phyloP scores from a whole-genome alignment of 2,888 invertebrate genomes.

The Dorcus parallelipipedus region DNA sequence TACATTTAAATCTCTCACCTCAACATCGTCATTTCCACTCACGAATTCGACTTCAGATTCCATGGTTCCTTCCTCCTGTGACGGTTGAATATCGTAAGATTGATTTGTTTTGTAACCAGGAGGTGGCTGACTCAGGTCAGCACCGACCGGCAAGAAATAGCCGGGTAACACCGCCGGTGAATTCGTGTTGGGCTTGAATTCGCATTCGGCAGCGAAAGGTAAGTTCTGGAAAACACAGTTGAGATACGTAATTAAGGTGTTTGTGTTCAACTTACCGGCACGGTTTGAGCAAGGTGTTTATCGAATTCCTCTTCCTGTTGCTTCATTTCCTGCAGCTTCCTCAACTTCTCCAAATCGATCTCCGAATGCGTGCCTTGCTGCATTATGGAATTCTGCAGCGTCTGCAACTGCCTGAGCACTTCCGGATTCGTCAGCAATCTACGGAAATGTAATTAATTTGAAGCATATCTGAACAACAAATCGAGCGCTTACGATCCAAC shows the following conservation, averaged over 20 bases:
- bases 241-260: not conserved
- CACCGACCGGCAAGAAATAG: slow-evolving; percentile 32
- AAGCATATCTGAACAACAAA: not conserved
- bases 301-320: slow-evolving; percentile 74
- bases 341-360: slow-evolving; percentile 67
- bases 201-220: slow-evolving; percentile 64
- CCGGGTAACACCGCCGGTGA: slow-evolving; percentile 31
- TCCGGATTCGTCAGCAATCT: slow-evolving; percentile 81
- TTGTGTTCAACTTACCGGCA: slow-evolving; percentile 54
- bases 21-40: slow-evolving; percentile 43
- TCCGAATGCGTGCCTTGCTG: slow-evolving; percentile 58
- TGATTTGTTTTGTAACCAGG: slow-evolving; percentile 53
- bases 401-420: slow-evolving; percentile 85
- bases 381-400: slow-evolving; percentile 50
- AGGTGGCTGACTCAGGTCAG: slow-evolving; percentile 54
- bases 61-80: slow-evolving; percentile 49
- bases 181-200: slow-evolving; percentile 52
- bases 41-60: slow-evolving; percentile 68
- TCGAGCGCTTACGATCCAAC: slow-evolving; percentile 26
- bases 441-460: not conserved
- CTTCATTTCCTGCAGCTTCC: slow-evolving; percentile 66
- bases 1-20: slow-evolving; percentile 27
- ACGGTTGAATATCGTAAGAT: slow-evolving; percentile 32
- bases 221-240: slow-evolving; percentile 51
- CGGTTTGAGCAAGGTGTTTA: slow-evolving; percentile 70